phyloP scores from a whole-genome alignment of 2,113 vertebrate species.

The Mirounga angustirostris region DNA sequence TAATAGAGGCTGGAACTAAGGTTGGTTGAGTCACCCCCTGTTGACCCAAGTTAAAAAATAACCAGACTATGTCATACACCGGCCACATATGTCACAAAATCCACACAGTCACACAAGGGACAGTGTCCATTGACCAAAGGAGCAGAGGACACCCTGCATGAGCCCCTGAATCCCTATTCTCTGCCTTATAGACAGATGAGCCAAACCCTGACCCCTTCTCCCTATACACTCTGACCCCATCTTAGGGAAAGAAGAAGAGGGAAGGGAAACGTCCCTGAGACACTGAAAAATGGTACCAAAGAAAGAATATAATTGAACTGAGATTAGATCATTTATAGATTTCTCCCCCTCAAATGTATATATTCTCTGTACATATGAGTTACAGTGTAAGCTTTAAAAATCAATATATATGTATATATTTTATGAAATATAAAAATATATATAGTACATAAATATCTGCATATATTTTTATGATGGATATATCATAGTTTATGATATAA shows the following conservation, averaged over 20 bases:
- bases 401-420: not conserved
- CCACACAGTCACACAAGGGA: not conserved
- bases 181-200: not conserved
- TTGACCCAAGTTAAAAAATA: not conserved
- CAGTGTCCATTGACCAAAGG: not conserved
- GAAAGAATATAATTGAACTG: not conserved
- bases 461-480: not conserved
- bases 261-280: not conserved
- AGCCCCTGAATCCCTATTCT: not conserved
- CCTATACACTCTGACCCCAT: not conserved
- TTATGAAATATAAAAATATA: not conserved
- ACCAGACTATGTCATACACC: not conserved
- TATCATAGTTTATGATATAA: not conserved
- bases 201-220: not conserved
- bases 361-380: not conserved
- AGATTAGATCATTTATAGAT: constrained; percentile 6
- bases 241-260: not conserved
- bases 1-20: not conserved
- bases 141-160: not conserved
- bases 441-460: not conserved
- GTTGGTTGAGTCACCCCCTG: not conserved
- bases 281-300: not conserved
- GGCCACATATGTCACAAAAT: not conserved
- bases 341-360: not conserved
- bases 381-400: not conserved